Evolutionary conservation across 2,113 vertebrate genomes (phyloP), one percentile per base, ranked within the genome.

Genomic region (Cairina moschata): DNA sequence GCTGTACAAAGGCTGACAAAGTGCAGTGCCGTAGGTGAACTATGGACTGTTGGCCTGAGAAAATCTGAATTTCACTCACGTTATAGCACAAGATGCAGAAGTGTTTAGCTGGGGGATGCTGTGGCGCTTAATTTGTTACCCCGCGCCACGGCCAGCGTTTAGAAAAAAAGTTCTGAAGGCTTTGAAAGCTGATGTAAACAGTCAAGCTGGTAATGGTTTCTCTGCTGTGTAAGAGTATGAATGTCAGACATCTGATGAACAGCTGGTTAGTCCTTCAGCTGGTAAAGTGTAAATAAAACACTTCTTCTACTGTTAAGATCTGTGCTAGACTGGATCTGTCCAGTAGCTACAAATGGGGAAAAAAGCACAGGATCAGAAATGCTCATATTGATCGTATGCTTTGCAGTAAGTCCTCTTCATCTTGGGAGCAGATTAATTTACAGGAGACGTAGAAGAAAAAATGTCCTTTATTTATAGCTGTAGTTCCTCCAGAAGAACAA

Each of bases 341-440:
- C 46, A 29, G 36, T 59, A 68, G 44, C 42, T 83, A 4, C 31
- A 87, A 68, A 84, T 7, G 5, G 42, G 42, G 1, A 29, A 3
- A 20, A 90, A 75, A 34, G 8, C 36, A 22, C 28, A 13, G 48
- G 38, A 13, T 71, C 34, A 58, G 50, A 81, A 73, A 11, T 34
- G 9, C 17, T 73, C 16, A 0, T 14, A 5, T 1, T 0, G 1
- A 12, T 60, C 23, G 1, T 50, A 4, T 29, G 28, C 50, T 77
- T 26, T 80, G 55, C 55, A 59, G 31, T 48, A 80, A 56, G 21
- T 3, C 9, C 1, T 34, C 34, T 71, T 44, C 46, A 25, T n/a
- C 31, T 4, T 5, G 2, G 5, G 10, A 80, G 26, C 26, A 34
- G 21, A 54, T 93, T 38, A 68, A 60, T 55, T 72, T 60, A 28